Evolutionary conservation across 2,888 invertebrate genomes (phyloP), one percentile per base, ranked within the genome.

Genomic region (Encarsia formosa): DNA sequence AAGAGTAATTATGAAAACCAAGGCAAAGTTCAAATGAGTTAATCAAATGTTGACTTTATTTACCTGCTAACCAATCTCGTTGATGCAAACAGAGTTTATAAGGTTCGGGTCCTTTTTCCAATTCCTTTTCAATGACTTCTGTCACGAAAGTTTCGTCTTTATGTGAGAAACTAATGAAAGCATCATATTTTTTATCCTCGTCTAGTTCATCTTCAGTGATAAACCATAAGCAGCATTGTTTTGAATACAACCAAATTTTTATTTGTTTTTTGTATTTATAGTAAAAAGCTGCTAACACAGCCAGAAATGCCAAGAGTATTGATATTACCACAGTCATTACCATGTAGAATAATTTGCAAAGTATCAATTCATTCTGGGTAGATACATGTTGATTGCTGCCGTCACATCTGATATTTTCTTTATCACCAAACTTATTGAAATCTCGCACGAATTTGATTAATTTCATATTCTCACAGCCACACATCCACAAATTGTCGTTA

Each of bases 81-180:
- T 80, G 81, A 65, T 88, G 88, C n/a, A 89, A 70, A 66, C 88
- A 88, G 4, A 89, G 72, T 63, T 84, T 84, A 66, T 81, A 88
- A 1, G 80, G 80, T 24, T 77, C 76, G 0, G 80, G 77, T 3
- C 81, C 83, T 48, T 71, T 74, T 69, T 88, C 88, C 52, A 91
- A 74, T 43, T 80, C 80, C 1, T 85, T 79, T 39, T 86, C 77
- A 55, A 91, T 69, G 57, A 81, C 76, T n/a, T 83, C 79, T 1
- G 80, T 75, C 8, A 88, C 82, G 63, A 86, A 86, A 3, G 80
- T 80, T 63, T 85, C 84, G 67, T 91, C 91, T 66, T 82, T 80
- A 66, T 88, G 85, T 3, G 89, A 85, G 68, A 84, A 91, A 62
- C 89, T 88, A 56, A 91, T 78, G 70, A 91, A 91, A 0, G 86